A percentile compares a stretch with the other conserved stretches of the same genome.
phyloP scores from a whole-genome alignment of 2,113 vertebrate species.

The Centropristis striata region DNA sequence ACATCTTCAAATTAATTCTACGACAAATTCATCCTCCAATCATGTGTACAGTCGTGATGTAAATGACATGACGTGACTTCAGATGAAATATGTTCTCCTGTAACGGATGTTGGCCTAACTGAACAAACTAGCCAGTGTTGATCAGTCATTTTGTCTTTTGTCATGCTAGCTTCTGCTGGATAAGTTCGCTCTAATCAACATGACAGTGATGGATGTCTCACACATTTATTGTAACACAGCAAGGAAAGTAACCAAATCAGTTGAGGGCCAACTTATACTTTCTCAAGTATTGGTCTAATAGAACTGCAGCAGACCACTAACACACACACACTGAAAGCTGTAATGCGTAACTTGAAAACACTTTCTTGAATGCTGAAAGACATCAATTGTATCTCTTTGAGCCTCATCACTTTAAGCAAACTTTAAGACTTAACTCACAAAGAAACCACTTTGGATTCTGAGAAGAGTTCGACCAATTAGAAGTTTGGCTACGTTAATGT shows the following conservation, averaged over 20 bases:
- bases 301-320: background rate
- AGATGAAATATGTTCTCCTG: slow-evolving; percentile 8
- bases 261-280: background rate
- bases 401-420: slow-evolving; percentile 1
- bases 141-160: slow-evolving; percentile 28
- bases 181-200: slow-evolving; percentile 33
- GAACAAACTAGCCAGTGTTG: slow-evolving; percentile 32
- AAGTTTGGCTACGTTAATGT: slow-evolving; percentile 4
- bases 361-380: slow-evolving; percentile 3
- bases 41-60: slow-evolving; percentile 15
- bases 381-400: background rate
- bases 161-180: slow-evolving; percentile 17
- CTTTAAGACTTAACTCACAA: background rate
- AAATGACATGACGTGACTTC: slow-evolving; percentile 35
- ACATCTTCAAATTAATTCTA: no score
- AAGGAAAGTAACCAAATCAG: background rate
- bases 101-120: slow-evolving; percentile 24
- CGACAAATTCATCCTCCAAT: background rate
- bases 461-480: slow-evolving; percentile 8
- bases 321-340: background rate
- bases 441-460: background rate
- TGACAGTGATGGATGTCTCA: slow-evolving; percentile 45
- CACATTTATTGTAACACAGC: slow-evolving; percentile 6
- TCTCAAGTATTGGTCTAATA: background rate
- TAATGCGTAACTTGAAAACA: background rate